Evolutionary conservation across 2,113 vertebrate species (phyloP), one percentile per base, ranked within the genome.

Genomic region (Siniperca chuatsi): DNA sequence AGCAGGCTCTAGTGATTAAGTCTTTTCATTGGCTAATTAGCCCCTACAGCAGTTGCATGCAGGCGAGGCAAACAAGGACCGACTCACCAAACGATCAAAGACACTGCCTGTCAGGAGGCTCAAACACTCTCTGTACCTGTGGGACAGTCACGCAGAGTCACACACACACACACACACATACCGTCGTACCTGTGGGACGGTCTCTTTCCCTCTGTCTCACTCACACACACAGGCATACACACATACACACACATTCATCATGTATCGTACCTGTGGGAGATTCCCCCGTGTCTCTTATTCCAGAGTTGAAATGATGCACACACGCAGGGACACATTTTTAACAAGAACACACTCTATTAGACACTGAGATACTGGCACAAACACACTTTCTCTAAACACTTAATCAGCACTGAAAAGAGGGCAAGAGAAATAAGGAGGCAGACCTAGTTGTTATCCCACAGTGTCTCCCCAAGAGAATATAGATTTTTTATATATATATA

Each of bases 21-120:
- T 93, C 90, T 90, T 94, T 94, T 93, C 92, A 94, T 93, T 95
- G 93, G 93, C 93, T 95, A 95, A 95, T 95, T 95, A 95, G 93
- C 94, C 92, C 94, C 94, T 90, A 84, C 92, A 94, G 93, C 94
- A 91, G 91, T 87, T 21, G 81, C 90, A 91, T 87, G 86, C 89
- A 89, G 88, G 61, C 87, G 89, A 90, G 92, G 89, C 89, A 94
- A 94, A 94, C 92, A 93, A 93, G 88, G 84, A 88, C 82, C 78
- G 81, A 90, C 87, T 94, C 92, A 92, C 90, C 79, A 82, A 90
- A 87, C 84, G 93, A 95, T 95, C 94, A 95, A 95, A 95, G 94
- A 91, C 90, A 82, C 80, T 79, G 89, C 79, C 93, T 93, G 92
- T 95, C 93, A 94, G 91, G 87, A 93, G 93, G 92, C 93, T 93